A percentile compares a stretch with the other conserved stretches of the same genome.
These are phyloP conservation scores for Sialia sialis DNA, from an alignment of 2,113 vertebrate genomes.

Conservation along the genomic window DNA sequence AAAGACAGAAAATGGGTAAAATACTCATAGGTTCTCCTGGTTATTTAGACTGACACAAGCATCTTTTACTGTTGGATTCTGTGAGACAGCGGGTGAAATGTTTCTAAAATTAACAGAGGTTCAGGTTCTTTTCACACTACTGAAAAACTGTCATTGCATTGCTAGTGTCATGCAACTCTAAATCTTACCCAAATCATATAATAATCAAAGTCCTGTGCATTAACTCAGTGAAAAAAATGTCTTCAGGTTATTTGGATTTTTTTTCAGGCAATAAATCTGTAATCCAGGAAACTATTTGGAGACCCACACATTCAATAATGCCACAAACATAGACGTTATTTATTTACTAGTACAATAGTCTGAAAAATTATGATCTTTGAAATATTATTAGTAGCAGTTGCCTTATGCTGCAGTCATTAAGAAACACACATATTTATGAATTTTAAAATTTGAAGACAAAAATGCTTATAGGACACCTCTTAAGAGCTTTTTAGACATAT, in stretches of 20 bases:
- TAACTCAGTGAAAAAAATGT: not conserved
- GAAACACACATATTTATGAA: not conserved
- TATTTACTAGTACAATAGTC: not conserved
- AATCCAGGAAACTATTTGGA: not conserved
- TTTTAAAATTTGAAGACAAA: not conserved
- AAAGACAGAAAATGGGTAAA: not conserved
- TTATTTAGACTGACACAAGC: not conserved
- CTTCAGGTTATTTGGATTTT: not conserved
- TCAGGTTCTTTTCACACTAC: not conserved
- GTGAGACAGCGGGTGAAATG: not conserved
- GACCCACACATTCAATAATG: not conserved
- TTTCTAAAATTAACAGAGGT: not conserved
- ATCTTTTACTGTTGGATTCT: not conserved
- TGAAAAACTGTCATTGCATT: not conserved
- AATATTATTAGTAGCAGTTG: not conserved
- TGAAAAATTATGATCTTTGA: not conserved
- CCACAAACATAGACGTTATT: not conserved
- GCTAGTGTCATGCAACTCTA: not conserved
- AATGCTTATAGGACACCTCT: not conserved
- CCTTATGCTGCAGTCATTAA: not conserved
- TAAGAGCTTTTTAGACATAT: not conserved
- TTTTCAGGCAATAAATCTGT: not conserved
- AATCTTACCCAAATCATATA: not conserved
- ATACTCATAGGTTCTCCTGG: not conserved
- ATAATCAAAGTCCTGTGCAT: not conserved